phyloP scores from a whole-genome alignment of 2,888 invertebrate species.

The Lycaena phlaeas region DNA sequence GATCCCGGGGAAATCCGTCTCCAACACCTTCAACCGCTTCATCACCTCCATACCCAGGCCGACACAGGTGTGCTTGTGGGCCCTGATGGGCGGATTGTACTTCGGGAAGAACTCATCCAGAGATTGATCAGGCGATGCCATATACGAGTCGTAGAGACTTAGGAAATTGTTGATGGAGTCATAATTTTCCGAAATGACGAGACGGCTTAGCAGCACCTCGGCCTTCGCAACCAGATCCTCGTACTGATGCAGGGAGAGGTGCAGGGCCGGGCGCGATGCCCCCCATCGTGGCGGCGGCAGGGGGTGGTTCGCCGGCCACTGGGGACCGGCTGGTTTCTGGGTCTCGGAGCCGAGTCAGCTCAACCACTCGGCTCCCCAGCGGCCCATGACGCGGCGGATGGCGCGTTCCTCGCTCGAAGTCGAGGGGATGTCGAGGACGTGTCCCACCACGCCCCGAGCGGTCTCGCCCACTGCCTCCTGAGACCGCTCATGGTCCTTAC shows the following conservation, averaged over 20 bases:
- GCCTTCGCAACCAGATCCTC: conserved; percentile 87
- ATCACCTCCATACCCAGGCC: conserved; percentile 90
- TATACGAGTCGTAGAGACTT: conserved; percentile 76
- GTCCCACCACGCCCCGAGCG: conserved; percentile 48
- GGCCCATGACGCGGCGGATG: conserved; percentile 78
- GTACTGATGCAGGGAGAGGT: conserved; percentile 83
- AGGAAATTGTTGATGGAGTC: conserved; percentile 92
- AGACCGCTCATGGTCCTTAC: conserved; percentile 64
- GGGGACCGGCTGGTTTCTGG: conserved; percentile 36
- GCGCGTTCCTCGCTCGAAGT: conserved; percentile 61
- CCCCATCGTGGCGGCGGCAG: conserved; percentile 63
- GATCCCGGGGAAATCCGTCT: conserved; percentile 77
- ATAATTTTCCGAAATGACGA: conserved; percentile 89
- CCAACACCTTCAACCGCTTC: conserved; percentile 75
- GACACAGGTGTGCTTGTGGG: conserved; percentile 90
- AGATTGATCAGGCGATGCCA: conserved; percentile 77
- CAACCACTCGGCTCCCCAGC: conserved; percentile 96
- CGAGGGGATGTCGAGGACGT: conserved; percentile 40
- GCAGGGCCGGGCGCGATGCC: conserved; percentile 71
- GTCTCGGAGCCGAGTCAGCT: conserved; percentile 90
- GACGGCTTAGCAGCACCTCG: conserved; percentile 86
- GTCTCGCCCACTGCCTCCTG: conserved; percentile 48
- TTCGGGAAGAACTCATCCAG: conserved; percentile 84
- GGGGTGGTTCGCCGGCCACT: conserved; percentile 65
- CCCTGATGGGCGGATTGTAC: conserved; percentile 87